Percentiles rank a stretch among this genome's conserved stretches.
phyloP scores from a whole-genome alignment of 2,797 vertebrate genomes.

The Acipenser transmontanus region DNA sequence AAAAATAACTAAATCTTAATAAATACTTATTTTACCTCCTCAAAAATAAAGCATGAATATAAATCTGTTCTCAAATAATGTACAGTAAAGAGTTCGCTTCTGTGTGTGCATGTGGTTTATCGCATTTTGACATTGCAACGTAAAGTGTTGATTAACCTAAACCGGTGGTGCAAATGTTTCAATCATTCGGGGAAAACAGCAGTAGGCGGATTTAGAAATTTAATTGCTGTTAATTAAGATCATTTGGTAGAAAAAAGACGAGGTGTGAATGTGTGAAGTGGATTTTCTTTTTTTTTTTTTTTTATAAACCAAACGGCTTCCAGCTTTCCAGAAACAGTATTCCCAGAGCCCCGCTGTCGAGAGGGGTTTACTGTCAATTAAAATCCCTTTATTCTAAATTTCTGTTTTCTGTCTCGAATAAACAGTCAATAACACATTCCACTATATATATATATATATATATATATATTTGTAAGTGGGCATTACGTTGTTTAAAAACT shows the following conservation, averaged over 20 bases:
- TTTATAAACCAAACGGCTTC: constrained; percentile 42
- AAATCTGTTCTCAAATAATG: too few species aligned
- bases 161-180: constrained; percentile 32
- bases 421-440: not conserved
- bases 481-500: too few species aligned
- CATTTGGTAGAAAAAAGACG: constrained; percentile 29
- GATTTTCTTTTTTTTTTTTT: constrained; percentile 22
- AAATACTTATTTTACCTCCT: too few species aligned
- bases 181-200: constrained; percentile 32
- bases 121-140: too few species aligned
- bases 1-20: too few species aligned
- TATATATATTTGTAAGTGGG: not conserved
- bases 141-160: constrained; percentile 25
- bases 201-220: constrained; percentile 36
- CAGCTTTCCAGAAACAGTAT: not conserved
- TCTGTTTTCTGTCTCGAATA: not conserved
- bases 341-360: constrained; percentile 21
- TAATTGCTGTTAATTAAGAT: constrained; percentile 44
- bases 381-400: not conserved
- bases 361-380: constrained; percentile 28
- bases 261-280: constrained; percentile 36
- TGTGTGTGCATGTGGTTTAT: too few species aligned
- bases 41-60: too few species aligned
- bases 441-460: not conserved
- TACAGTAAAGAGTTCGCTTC: too few species aligned